Evolutionary conservation across 2,888 invertebrate species (phyloP).

Genomic region (Eugnorisma glareosa): DNA sequence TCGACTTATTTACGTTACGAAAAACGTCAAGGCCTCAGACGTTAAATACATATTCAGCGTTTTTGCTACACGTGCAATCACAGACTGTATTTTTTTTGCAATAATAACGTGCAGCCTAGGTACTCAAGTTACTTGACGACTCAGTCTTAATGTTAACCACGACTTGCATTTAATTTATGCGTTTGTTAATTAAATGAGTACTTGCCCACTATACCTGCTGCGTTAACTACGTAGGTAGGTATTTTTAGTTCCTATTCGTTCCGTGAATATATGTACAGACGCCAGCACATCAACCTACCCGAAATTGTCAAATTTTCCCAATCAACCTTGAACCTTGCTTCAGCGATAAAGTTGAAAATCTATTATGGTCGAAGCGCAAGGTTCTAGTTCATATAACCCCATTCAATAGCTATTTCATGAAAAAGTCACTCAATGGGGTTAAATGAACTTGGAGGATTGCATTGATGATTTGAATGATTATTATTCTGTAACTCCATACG

Average conservation of each 20-base stretch:
- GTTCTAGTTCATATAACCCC: no score
- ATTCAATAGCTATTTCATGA: no score
- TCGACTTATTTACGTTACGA: no score
- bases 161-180: conserved; percentile 44
- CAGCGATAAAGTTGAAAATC: no score
- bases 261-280: conserved; percentile 10
- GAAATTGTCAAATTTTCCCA: no score
- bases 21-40: not conserved
- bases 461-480: no score
- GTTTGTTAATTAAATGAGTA: conserved; percentile 37
- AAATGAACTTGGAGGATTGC: no score
- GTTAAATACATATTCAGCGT: not conserved
- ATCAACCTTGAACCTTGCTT: no score
- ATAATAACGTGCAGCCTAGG: conserved; percentile 14
- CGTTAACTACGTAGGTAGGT: not conserved
- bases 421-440: no score
- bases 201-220: not conserved
- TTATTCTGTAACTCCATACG: no score
- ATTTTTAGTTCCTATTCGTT: conserved; percentile 10
- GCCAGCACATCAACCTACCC: no score
- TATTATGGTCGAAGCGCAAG: no score
- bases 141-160: conserved; percentile 19
- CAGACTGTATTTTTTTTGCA: not conserved
- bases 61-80: not conserved
- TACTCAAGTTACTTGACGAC: conserved; percentile 32